Percentiles rank a stretch among this genome's conserved stretches.
phyloP scores from a whole-genome alignment of 2,888 invertebrate genomes.

The Tetrapedia diversipes region DNA sequence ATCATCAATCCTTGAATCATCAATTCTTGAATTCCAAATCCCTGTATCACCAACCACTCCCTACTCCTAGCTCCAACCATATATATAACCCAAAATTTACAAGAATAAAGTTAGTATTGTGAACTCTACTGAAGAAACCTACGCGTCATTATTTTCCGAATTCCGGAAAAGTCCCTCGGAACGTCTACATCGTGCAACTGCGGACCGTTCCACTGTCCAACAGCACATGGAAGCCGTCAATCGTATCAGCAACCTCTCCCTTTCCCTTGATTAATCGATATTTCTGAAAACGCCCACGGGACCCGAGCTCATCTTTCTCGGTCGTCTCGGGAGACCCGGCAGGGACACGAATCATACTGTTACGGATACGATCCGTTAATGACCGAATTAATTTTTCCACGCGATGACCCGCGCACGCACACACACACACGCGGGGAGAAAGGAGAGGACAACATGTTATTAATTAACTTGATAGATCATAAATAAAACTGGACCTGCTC shows the following conservation, averaged over 20 bases:
- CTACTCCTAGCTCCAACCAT: too few relatives aligned
- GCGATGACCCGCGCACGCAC: constrained; percentile 60
- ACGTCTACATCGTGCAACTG: too few relatives aligned
- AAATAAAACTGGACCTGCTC: constrained; percentile 76
- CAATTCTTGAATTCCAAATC: too few relatives aligned
- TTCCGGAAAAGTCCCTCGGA: too few relatives aligned
- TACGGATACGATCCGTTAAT: constrained; percentile 71
- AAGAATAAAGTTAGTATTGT: too few relatives aligned
- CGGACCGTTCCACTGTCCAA: too few relatives aligned
- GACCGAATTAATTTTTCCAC: constrained; percentile 77
- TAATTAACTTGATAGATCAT: constrained; percentile 82
- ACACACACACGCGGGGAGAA: constrained; percentile 34
- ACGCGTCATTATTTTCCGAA: too few relatives aligned
- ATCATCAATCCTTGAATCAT: too few relatives aligned
- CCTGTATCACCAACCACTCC: too few relatives aligned
- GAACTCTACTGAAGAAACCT: too few relatives aligned
- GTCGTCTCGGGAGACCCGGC: constrained; percentile 58
- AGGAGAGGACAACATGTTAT: constrained; percentile 67
- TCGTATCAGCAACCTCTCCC: constrained; percentile 60
- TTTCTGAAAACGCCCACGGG: constrained; percentile 64
- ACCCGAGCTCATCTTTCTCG: constrained; percentile 61
- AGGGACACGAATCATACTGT: constrained; percentile 64
- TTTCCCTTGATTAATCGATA: constrained; percentile 67
- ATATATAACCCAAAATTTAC: too few relatives aligned
- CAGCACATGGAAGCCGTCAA: not conserved